phyloP scores from a whole-genome alignment of 2,888 invertebrate genomes.

The Leucophenga montana region DNA sequence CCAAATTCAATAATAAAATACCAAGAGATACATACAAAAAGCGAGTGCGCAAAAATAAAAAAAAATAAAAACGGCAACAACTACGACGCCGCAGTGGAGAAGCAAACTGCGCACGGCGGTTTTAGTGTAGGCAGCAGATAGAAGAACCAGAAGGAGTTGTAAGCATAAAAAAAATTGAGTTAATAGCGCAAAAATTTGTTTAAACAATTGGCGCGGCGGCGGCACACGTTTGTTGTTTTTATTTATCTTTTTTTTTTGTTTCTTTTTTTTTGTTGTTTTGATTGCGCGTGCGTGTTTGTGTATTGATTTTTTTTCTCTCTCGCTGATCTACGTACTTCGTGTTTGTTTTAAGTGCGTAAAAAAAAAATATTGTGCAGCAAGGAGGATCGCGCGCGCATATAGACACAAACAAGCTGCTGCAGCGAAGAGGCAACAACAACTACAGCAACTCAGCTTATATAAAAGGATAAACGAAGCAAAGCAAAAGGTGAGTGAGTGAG shows the following conservation, averaged over 20 bases:
- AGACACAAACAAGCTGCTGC: background rate
- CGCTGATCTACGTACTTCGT: background rate
- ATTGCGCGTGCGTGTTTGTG: constrained; percentile 12
- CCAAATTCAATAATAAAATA: constrained; percentile 41
- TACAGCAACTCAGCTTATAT: background rate
- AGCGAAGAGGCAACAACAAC: background rate
- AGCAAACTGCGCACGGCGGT: constrained; percentile 20
- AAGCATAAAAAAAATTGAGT: background rate
- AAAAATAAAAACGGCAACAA: constrained; percentile 42
- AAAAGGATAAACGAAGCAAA: background rate
- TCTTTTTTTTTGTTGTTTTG: constrained; percentile 8
- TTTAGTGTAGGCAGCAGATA: constrained; percentile 25
- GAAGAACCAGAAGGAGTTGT: too few relatives aligned
- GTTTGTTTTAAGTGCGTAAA: background rate
- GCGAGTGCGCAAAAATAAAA: constrained; percentile 57
- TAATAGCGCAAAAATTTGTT: constrained; percentile 23
- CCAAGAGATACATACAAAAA: constrained; percentile 64
- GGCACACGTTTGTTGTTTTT: constrained; percentile 7
- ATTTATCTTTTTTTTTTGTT: constrained; percentile 10
- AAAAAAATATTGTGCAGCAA: background rate
- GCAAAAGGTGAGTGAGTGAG: constrained; percentile 1
- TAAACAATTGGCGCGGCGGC: constrained; percentile 23
- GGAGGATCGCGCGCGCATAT: background rate
- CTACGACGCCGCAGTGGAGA: constrained; percentile 20
- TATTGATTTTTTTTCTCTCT: background rate